Evolutionary conservation across 2,888 invertebrate genomes (phyloP), one percentile per base, ranked within the genome.

Genomic region (Adineta ricciae): DNA sequence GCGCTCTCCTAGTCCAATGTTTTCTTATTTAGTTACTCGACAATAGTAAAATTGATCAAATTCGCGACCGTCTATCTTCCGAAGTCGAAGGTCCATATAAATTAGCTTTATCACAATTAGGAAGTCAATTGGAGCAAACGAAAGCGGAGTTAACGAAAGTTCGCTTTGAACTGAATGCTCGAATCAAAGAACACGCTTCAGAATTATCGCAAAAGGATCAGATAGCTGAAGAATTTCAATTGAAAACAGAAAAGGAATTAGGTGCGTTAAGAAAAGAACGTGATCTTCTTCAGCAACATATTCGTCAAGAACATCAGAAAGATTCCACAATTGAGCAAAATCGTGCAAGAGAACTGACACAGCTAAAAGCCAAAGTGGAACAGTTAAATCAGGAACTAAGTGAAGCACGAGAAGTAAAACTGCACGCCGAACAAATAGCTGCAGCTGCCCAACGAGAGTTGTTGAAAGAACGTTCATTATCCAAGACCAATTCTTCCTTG

Each of bases 41-140:
- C 41, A 73, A 83, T 46, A 83, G 73, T 27, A 85, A 85, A 78
- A 27, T 85, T n/a, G 85, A 85, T 32, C 52, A 73, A 32, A 46
- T 85, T 52, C 83, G 82, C 16, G 85, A 85, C 50, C 83, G 83
- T n/a, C n/a, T 85, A 56, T 83, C 83, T 32, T 54, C 73, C 8
- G 83, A 85, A 50, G 73, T 85, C 21, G 85, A 83, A 83, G 73
- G 72, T 41, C 85, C 85, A 16, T 85, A 85, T 36, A 85, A 85
- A 78, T 83, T 73, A 41, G 83, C 83, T 38, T 73, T 85, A 11
- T 50, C 73, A n/a, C 85, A 85, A 32, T 64, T 85, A n/a, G 85
- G 83, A 16, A 73, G 78, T 83, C 83, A 85, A 49, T 82, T 85
- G 46, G 73, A 84, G 32, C 73, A 84, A 84, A n/a, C 73, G 7